Evolutionary conservation across 2,797 vertebrate species (phyloP), one percentile per base, ranked within the genome.

Genomic region (Balearica regulorum): DNA sequence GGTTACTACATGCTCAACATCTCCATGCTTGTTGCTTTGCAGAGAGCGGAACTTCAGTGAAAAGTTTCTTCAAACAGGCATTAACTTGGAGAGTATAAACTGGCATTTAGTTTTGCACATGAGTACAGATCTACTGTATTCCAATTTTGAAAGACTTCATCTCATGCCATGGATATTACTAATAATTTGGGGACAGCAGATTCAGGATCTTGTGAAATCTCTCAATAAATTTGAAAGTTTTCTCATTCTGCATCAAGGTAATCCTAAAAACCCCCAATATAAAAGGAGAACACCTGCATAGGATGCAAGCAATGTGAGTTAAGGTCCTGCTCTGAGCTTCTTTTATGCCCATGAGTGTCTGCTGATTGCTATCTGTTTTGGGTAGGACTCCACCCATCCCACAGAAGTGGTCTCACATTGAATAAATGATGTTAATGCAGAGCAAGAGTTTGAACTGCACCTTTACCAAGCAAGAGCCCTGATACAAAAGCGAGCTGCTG

Each of bases 11-110:
- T 48, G 77, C 8, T 17, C 53, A 75, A 80, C 64, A 60, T 61
- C 75, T 92, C 76, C 71, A 58, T 18, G 48, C 80, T 78, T 58
- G 44, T 64, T 94, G 93, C 46, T 78, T 66, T 90, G 28, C 73
- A 93, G 48, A 64, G 53, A 43, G 15, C 35, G 26, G 64, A 89
- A 82, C 75, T 54, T 68, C 35, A 54, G 19, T 24, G 37, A 75
- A 86, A 83, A 90, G 58, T 51, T 82, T 69, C 71, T 39, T 89
- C 54, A 33, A 48, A 43, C 4, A 81, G 39, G 11, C 25, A 43
- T 72, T 75, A 83, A 68, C 46, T 33, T 43, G 7, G 7, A 62
- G 16, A 49, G 3, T 11, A 53, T 9, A 28, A 87, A 35, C 3
- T 7, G 19, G 28, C 9, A 51, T 53, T 78, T 37, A 31, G 5